A percentile compares a stretch with the other conserved stretches of the same genome.
Conservation (phyloP, 2,113 vertebrate species). For the Podarcis raffonei region DNA sequence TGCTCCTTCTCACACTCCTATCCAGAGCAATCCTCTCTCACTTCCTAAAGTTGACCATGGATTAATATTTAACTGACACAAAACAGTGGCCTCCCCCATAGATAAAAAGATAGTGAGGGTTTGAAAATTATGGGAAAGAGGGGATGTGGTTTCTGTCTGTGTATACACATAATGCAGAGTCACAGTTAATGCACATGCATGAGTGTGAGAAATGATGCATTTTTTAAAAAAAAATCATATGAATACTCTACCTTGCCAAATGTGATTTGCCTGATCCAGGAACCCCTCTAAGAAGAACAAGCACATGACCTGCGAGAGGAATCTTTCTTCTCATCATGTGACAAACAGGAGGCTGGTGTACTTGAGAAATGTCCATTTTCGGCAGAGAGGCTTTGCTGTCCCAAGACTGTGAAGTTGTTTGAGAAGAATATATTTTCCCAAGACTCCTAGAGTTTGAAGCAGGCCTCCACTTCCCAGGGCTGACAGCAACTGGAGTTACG, state of each 20-base stretch:
- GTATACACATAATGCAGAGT: background rate
- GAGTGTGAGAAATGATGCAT: background rate
- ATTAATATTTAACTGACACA: background rate
- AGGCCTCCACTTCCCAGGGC: constrained; percentile 74
- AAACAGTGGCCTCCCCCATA: background rate
- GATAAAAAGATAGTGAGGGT: background rate
- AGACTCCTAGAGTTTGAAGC: constrained; percentile 38
- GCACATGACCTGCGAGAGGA: constrained; percentile 81
- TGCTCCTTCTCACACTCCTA: background rate
- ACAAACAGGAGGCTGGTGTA: constrained; percentile 58
- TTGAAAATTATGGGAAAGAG: background rate
- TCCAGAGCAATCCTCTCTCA: background rate
- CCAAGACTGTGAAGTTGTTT: constrained; percentile 71
- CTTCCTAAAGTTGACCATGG: background rate
- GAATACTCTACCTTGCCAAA: constrained; percentile 86
- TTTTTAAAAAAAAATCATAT: constrained; percentile 38
- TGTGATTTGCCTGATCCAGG: constrained; percentile 96
- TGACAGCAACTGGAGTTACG: constrained; percentile 81
- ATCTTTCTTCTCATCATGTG: constrained; percentile 77
- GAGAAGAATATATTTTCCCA: constrained; percentile 61
- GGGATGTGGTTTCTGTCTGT: background rate
- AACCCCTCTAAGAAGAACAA: constrained; percentile 93
- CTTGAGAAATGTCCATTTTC: constrained; percentile 64
- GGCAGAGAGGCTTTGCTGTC: constrained; percentile 70
- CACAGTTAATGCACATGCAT: background rate